Percentiles rank a stretch among this genome's conserved stretches.
Conservation (phyloP, 2,113 vertebrate species). For the Phyllostomus discolor region DNA sequence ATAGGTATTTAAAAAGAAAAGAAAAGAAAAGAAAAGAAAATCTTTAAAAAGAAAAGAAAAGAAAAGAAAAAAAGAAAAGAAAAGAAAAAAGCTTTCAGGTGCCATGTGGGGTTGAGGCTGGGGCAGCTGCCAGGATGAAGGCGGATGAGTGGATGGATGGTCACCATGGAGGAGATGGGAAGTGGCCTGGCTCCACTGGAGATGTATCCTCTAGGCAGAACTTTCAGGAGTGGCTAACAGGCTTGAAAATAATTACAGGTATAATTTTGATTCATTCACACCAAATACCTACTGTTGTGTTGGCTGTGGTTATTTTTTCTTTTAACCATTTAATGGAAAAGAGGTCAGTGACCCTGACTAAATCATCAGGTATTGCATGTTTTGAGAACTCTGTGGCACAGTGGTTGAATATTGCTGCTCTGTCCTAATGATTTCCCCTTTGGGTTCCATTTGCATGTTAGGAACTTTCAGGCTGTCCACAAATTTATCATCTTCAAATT, state of each 20-base stretch:
- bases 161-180: not conserved
- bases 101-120: not conserved
- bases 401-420: not conserved
- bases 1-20: no score
- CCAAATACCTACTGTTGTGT: no score
- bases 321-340: no score
- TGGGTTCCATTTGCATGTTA: conserved; percentile 47
- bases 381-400: no score
- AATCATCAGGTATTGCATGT: no score
- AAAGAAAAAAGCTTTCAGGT: no score
- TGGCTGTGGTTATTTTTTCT: no score
- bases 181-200: not conserved
- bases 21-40: no score
- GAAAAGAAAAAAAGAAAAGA: no score
- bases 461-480: conserved; percentile 41
- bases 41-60: no score
- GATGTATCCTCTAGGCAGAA: not conserved
- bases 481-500: conserved; percentile 69
- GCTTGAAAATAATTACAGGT: not conserved
- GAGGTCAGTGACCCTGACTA: no score
- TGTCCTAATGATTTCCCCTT: conserved; percentile 58
- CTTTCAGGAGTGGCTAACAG: not conserved
- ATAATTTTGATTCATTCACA: no score
- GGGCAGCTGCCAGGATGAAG: not conserved
- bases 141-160: fast-evolving